A percentile compares a stretch with the other conserved stretches of the same genome.
Evolutionary conservation across 2,797 vertebrate genomes (phyloP).

Genomic region (Sparus aurata): DNA sequence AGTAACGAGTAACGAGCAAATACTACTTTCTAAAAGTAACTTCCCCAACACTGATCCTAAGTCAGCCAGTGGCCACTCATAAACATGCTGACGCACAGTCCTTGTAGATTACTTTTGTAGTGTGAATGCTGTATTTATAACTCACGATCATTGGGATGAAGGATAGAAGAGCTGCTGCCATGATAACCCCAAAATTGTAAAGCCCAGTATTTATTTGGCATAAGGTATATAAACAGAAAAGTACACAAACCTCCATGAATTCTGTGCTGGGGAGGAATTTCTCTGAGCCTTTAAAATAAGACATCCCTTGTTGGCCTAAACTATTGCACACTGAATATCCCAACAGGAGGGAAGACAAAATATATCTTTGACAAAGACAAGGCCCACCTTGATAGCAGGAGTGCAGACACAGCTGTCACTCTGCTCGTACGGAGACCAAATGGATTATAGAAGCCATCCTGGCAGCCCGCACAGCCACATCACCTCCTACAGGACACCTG

Average conservation of each 20-base stretch:
- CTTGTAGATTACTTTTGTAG: background rate
- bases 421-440: slow-evolving; percentile 27
- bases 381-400: slow-evolving; percentile 29
- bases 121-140: background rate
- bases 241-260: background rate
- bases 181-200: background rate
- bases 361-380: slow-evolving; percentile 32
- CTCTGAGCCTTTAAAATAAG: background rate
- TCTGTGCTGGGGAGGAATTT: background rate
- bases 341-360: slow-evolving; percentile 29
- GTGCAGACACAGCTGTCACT: slow-evolving; percentile 40
- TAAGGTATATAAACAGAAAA: background rate
- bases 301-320: background rate
- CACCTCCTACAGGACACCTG: slow-evolving; percentile 28
- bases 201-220: background rate
- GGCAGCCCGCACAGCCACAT: slow-evolving; percentile 6
- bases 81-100: background rate
- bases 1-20: no score
- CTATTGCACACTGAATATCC: background rate
- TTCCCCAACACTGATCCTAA: no score
- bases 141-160: background rate
- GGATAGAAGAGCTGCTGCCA: background rate
- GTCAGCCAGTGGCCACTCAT: no score
- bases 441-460: slow-evolving; percentile 29
- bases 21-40: no score